Percentiles rank a stretch among this genome's conserved stretches.
phyloP scores from a whole-genome alignment of 1,140 invertebrate species.

The Hirudo medicinalis region DNA sequence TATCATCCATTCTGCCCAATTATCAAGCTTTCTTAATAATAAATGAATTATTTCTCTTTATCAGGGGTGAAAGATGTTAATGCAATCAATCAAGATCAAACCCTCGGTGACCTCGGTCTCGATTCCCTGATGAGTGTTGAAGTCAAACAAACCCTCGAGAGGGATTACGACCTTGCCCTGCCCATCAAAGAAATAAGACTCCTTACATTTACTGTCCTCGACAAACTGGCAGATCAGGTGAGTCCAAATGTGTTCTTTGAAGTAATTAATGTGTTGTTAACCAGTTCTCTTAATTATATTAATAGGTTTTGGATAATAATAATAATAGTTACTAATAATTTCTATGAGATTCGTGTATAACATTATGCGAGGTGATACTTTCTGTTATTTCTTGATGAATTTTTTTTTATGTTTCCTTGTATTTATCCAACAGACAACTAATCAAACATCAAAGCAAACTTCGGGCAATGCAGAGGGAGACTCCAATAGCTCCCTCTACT shows the following conservation, averaged over 20 bases:
- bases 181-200: constrained; percentile 72
- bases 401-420: not conserved
- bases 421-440: not conserved
- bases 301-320: not conserved
- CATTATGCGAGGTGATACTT: not conserved
- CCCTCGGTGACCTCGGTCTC: constrained; percentile 81
- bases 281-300: not conserved
- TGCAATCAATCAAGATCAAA: constrained; percentile 57
- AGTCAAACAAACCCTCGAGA: constrained; percentile 86
- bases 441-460: not conserved
- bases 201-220: constrained; percentile 48
- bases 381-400: not conserved
- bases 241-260: not conserved
- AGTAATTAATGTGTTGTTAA: too few relatives aligned
- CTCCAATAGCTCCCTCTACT: constrained; percentile 30
- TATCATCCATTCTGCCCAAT: too few relatives aligned
- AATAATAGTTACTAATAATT: not conserved
- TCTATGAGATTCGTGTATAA: not conserved
- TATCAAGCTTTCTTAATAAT: not conserved
- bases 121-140: constrained; percentile 96
- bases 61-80: constrained; percentile 62
- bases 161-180: constrained; percentile 76
- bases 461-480: constrained; percentile 30
- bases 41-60: not conserved
- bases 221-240: constrained; percentile 46